Percentiles rank a stretch among this genome's conserved stretches.
Evolutionary conservation across 2,888 invertebrate species (phyloP).

Genomic region (Epinotia bilunana): DNA sequence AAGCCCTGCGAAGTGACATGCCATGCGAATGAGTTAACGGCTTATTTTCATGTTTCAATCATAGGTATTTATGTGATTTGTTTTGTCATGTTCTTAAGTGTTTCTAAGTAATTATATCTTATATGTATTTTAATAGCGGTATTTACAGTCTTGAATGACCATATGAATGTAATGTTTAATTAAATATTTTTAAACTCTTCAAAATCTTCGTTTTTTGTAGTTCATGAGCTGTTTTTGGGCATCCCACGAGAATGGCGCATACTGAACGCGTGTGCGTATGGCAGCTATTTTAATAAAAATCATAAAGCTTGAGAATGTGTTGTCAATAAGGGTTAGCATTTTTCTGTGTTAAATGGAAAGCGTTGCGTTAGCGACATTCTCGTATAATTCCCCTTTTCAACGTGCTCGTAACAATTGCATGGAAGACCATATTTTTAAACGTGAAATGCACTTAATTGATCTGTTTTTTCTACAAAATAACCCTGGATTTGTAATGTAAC

Average conservation of each 20-base stretch:
- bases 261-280: too few relatives aligned
- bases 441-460: not conserved
- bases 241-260: too few relatives aligned
- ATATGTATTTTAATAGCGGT: not conserved
- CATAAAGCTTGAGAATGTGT: too few relatives aligned
- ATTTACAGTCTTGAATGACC: not conserved
- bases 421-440: not conserved
- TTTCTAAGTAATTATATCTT: not conserved
- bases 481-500: conserved; percentile 1
- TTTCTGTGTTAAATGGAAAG: too few relatives aligned
- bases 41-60: not conserved
- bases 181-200: not conserved
- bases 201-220: too few relatives aligned
- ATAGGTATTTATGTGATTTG: not conserved
- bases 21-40: conserved; percentile 24
- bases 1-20: conserved; percentile 36
- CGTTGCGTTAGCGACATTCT: too few relatives aligned
- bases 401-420: not conserved
- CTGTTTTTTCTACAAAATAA: not conserved
- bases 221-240: not conserved
- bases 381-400: too few relatives aligned
- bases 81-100: not conserved
- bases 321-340: too few relatives aligned
- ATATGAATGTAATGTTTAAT: not conserved
- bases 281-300: too few relatives aligned